These are phyloP conservation scores for Cynopterus sphinx DNA, from an alignment of 2,797 vertebrate species.

Conservation along the genomic window DNA sequence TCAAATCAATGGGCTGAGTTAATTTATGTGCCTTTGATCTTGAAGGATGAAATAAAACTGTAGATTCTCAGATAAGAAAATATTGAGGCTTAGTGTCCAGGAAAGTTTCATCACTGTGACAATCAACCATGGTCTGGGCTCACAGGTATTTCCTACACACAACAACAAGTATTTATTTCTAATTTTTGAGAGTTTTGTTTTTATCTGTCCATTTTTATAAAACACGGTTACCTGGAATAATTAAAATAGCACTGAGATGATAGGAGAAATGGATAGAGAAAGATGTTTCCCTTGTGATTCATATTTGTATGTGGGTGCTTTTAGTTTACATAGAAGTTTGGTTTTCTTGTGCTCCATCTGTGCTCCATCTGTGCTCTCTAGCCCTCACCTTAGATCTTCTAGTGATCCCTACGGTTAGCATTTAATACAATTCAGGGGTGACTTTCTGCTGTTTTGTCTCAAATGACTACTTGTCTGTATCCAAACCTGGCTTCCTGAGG, in stretches of 20 bases:
- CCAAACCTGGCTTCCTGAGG: slow-evolving; percentile 57
- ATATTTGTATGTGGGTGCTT: slow-evolving; percentile 33
- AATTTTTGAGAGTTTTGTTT: slow-evolving; percentile 12
- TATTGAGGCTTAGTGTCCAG: slow-evolving; percentile 13
- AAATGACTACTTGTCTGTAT: slow-evolving; percentile 68
- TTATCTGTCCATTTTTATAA: slow-evolving; percentile 36
- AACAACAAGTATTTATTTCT: slow-evolving; percentile 17
- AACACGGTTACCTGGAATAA: slow-evolving; percentile 29
- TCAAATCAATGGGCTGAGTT: slow-evolving; percentile 50
- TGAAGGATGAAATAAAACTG: slow-evolving; percentile 61
- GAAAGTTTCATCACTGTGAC: slow-evolving; percentile 34
- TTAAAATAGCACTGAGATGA: slow-evolving; percentile 37
- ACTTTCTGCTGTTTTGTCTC: slow-evolving; percentile 62
- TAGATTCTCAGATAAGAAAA: slow-evolving; percentile 60
- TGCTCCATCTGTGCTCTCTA: background rate
- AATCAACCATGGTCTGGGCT: background rate
- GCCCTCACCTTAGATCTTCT: slow-evolving; percentile 28
- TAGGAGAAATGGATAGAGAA: background rate
- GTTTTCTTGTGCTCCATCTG: background rate
- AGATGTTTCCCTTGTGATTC: slow-evolving; percentile 21
- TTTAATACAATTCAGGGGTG: slow-evolving; percentile 43
- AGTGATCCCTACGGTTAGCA: slow-evolving; percentile 1
- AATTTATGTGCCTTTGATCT: slow-evolving; percentile 69
- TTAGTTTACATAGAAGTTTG: slow-evolving; percentile 48
- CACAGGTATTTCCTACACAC: slow-evolving; percentile 20